Percentiles rank a stretch among this genome's conserved stretches.
These are phyloP conservation scores for Pangasius larnaudii DNA, from an alignment of 2,797 vertebrate genomes.

Conservation along the genomic window DNA sequence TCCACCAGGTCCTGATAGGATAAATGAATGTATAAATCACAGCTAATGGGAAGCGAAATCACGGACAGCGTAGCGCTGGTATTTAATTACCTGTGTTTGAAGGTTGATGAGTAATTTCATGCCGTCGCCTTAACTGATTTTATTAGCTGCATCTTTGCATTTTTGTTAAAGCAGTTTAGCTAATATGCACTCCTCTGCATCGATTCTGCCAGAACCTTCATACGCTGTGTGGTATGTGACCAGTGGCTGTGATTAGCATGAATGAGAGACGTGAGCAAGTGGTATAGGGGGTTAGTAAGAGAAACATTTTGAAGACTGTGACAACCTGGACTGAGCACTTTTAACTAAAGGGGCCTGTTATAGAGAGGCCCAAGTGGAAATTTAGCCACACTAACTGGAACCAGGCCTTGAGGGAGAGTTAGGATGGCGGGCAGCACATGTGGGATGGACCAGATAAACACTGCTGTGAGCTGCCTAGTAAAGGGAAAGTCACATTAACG, in stretches of 20 bases:
- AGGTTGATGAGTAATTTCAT: conserved; percentile 55
- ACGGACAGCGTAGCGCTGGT: not conserved
- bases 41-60: conserved; percentile 45
- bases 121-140: conserved; percentile 45
- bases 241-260: not conserved
- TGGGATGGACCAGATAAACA: conserved; percentile 21
- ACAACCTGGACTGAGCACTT: not conserved
- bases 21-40: conserved; percentile 49
- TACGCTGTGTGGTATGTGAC: not conserved
- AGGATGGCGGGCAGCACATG: conserved; percentile 12
- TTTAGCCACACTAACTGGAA: conserved; percentile 43
- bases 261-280: not conserved
- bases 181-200: not conserved
- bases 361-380: conserved; percentile 26
- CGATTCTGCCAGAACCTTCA: conserved; percentile 1
- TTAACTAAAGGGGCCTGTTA: not conserved
- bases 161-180: conserved; percentile 15
- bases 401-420: conserved; percentile 13
- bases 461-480: conserved; percentile 6
- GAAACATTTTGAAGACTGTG: not conserved
- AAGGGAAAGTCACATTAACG: conserved; percentile 7
- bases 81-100: conserved; percentile 51
- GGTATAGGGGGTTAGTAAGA: not conserved
- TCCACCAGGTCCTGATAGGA: conserved; percentile 6
- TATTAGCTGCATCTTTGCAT: conserved; percentile 45